Conservation (phyloP, 2,113 vertebrate species). For the Parus major region DNA sequence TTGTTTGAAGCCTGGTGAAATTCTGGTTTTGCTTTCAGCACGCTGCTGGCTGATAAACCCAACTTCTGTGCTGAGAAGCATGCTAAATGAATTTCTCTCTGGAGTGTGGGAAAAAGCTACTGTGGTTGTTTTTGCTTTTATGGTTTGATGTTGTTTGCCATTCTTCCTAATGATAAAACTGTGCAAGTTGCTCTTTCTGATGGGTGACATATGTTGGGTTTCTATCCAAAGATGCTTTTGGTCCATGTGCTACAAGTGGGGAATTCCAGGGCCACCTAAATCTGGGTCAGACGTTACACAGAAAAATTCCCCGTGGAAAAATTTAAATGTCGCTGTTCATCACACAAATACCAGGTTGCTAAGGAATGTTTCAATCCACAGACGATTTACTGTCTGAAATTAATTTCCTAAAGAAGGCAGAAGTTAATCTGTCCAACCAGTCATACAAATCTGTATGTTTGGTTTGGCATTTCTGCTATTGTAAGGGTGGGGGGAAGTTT, state of each 20-base stretch:
- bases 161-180: not conserved
- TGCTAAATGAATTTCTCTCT: not conserved
- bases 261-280: not conserved
- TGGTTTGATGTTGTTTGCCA: not conserved
- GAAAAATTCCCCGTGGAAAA: not conserved
- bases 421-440: not conserved
- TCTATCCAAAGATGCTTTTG: not conserved
- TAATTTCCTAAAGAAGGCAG: not conserved
- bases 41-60: not conserved
- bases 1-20: not conserved
- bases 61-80: not conserved
- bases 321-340: not conserved
- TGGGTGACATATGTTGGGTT: not conserved
- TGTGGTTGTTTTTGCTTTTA: not conserved
- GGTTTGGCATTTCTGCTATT: not conserved
- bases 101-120: not conserved
- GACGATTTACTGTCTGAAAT: not conserved
- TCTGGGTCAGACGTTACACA: not conserved
- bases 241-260: rapidly evolving
- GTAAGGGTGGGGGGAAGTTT: rapidly evolving
- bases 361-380: not conserved
- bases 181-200: not conserved
- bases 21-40: not conserved
- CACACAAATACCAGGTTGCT: not conserved
- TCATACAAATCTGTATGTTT: not conserved